Conservation (phyloP, 2,113 vertebrate species). For the Donacobius atricapilla region DNA sequence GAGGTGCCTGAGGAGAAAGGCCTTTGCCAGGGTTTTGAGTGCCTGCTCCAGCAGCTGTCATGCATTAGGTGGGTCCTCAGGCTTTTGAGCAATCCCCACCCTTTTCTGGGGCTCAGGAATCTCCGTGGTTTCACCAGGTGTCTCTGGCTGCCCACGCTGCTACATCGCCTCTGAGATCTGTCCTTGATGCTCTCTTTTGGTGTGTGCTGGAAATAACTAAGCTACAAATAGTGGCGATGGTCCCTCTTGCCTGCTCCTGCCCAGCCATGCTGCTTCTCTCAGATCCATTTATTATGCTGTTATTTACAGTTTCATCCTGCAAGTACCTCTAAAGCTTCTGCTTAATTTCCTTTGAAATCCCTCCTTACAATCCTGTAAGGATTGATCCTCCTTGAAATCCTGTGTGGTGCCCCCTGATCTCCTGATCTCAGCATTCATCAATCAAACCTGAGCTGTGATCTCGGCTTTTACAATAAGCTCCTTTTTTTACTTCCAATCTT, state of each 20-base stretch:
- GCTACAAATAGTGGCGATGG: background rate
- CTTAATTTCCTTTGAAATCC: background rate
- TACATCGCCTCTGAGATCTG: rapidly evolving
- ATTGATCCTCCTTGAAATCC: background rate
- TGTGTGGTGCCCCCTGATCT: background rate
- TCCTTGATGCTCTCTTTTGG: background rate
- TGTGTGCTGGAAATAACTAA: background rate
- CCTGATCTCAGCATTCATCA: background rate
- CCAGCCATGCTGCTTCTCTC: background rate
- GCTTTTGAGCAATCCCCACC: rapidly evolving
- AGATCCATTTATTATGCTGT: background rate
- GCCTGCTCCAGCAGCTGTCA: background rate
- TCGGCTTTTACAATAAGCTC: background rate
- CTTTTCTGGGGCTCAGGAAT: background rate
- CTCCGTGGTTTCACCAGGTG: rapidly evolving
- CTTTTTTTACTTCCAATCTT: background rate
- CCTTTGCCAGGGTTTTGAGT: background rate
- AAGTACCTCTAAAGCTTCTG: background rate
- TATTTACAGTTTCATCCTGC: background rate
- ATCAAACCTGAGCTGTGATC: background rate
- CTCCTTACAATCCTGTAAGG: background rate
- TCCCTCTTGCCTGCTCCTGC: background rate
- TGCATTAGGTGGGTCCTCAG: background rate
- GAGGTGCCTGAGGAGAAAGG: background rate
- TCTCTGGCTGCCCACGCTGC: rapidly evolving